Percentiles rank a stretch among this genome's conserved stretches.
Evolutionary conservation across 2,888 invertebrate species (phyloP).

Genomic region (Atethmia centrago): DNA sequence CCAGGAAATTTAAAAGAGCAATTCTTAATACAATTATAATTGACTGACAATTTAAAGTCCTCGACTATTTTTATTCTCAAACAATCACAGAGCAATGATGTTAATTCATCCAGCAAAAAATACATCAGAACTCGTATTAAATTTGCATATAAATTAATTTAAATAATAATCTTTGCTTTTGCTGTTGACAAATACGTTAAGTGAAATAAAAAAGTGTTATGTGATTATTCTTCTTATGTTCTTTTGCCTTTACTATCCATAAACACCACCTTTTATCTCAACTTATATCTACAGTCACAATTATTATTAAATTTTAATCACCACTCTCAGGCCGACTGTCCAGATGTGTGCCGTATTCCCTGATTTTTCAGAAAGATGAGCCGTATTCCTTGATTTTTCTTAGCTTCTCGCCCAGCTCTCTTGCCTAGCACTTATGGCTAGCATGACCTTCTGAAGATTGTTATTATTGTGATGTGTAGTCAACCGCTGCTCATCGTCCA

Average conservation of each 20-base stretch:
- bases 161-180: conserved; percentile 46
- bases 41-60: background rate
- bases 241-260: background rate
- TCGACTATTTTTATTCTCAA: conserved; percentile 22
- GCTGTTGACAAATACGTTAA: conserved; percentile 51
- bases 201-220: conserved; percentile 36
- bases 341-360: background rate
- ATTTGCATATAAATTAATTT: conserved; percentile 65
- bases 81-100: conserved; percentile 59
- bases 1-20: conserved; percentile 9
- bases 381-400: background rate
- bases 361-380: background rate
- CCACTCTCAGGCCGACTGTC: background rate
- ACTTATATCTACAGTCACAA: background rate
- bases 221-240: conserved; percentile 13
- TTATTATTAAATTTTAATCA: background rate
- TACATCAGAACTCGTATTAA: conserved; percentile 31
- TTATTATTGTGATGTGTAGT: background rate
- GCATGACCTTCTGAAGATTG: background rate
- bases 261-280: background rate
- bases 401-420: background rate
- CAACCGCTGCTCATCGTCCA: too few species aligned
- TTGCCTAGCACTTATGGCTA: background rate
- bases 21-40: conserved; percentile 17
- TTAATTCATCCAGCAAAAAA: conserved; percentile 57